Base-by-base conservation (phyloP, 2,797 vertebrate species). In the Coluber constrictor region DNA sequence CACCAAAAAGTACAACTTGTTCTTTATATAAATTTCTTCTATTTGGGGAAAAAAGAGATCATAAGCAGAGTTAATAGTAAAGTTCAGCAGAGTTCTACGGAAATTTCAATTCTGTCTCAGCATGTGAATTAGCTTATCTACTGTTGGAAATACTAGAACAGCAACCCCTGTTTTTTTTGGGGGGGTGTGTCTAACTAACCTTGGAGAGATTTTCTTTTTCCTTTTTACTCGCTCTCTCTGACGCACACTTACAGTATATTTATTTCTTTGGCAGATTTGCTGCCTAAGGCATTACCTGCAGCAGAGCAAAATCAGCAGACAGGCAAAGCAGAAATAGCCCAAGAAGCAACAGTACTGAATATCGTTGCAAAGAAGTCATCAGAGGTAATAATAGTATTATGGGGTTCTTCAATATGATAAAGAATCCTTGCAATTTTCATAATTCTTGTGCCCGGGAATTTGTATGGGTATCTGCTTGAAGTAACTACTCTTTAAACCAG, bases 91-190 rank as follows among this genome's bases (percentile, higher is more conserved):
- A 47, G 86, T 93, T 86, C 60, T 0, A 6, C 11, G 94, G 89
- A 93, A 93, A 92, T 93, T 95, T 94, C 59, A 93, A 86, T 93
- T 7, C 94, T 95, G 94, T 94, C 90, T 90, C 55, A 91, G 94
- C 95, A 92, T 86, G 55, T 88, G 94, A 92, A 95, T 96, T 96
- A 94, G 90, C 91, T 89, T 95, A 95, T 92, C 88, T 90, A 60
- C n/a, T 95, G 94, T 91, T 95, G 63, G 91, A 96, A 91, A 95
- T 92, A 88, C n/a, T 95, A 92, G 92, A 95, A 91, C 96, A 96
- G 96, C 94, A 95, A 95, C 94, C 90, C 88, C 5, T 3, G 7
- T 10, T 37, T 96, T 96, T 96, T 96, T 47, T 1, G 0, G 5
- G 47, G 94, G 92, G 70, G 92, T 96, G 3, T 37, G 90, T 54